Percentiles rank a stretch among this genome's conserved stretches.
Evolutionary conservation across 30 jellyfish, hydroid and myxozoan genomes (phyloP).

Genomic region (Chrysaora quinquecirrha): DNA sequence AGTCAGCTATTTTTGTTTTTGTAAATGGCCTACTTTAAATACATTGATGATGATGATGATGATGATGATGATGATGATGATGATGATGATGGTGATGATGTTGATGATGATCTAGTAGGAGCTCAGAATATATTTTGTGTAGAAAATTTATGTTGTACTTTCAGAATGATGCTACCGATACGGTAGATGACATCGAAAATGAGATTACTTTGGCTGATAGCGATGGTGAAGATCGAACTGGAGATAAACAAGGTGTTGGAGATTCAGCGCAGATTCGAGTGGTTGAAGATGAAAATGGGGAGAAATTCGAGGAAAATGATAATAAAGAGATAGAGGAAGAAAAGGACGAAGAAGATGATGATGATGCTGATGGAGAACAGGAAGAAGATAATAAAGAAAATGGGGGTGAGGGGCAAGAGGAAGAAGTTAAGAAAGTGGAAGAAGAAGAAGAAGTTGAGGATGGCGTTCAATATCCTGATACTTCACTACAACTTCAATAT

Average conservation of each 20-base stretch:
- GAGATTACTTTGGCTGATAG: constrained; percentile 38
- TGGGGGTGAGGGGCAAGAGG: constrained; percentile 19
- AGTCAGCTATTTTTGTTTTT: too few species aligned
- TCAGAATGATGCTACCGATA: too few species aligned
- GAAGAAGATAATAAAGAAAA: constrained; percentile 11
- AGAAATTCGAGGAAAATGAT: too few species aligned
- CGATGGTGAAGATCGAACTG: neutral
- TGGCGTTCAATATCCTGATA: constrained; percentile 75
- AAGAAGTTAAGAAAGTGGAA: neutral
- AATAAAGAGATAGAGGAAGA: too few species aligned
- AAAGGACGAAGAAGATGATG: neutral
- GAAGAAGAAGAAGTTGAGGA: constrained; percentile 25
- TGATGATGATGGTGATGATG: too few species aligned
- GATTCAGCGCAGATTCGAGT: neutral
- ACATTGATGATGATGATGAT: too few species aligned
- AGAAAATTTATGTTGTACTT: too few species aligned
- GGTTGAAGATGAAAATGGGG: neutral
- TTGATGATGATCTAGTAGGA: too few species aligned
- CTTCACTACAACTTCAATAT: constrained; percentile 80
- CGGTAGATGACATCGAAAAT: constrained; percentile 23
- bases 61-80: too few species aligned
- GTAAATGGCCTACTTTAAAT: too few species aligned
- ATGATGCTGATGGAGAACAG: neutral
- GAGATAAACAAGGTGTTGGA: neutral
- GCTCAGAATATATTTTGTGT: too few species aligned